Conservation (phyloP, 2,888 invertebrate genomes). For the Aphodius granarius region DNA sequence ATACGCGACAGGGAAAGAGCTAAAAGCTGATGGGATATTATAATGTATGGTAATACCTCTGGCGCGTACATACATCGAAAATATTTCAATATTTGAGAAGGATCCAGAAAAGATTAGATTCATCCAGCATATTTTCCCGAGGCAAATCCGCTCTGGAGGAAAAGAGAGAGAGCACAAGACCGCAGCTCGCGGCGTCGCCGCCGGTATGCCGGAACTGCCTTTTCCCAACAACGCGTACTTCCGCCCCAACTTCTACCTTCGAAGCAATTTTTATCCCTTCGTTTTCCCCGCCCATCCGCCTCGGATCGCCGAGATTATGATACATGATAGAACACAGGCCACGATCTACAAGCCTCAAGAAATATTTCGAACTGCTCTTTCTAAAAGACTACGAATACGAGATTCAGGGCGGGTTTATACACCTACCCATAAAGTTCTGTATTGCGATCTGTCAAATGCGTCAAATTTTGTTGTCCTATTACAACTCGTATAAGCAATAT, state of each 20-base stretch:
- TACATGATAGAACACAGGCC: neutral
- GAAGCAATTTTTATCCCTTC: too few relatives aligned
- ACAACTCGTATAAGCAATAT: too few relatives aligned
- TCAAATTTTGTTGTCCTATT: too few relatives aligned
- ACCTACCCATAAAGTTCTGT: too few relatives aligned
- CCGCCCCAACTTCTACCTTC: neutral
- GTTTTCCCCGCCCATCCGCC: neutral
- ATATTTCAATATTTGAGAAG: neutral
- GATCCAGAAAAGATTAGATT: neutral
- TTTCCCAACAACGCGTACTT: neutral
- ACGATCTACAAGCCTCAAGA: too few relatives aligned
- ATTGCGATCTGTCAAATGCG: too few relatives aligned
- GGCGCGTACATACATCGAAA: neutral
- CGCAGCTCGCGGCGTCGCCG: neutral
- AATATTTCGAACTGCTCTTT: too few relatives aligned
- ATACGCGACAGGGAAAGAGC: neutral
- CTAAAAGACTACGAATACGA: too few relatives aligned
- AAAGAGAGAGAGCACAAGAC: neutral
- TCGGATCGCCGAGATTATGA: neutral
- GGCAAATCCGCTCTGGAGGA: neutral
- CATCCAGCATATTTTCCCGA: neutral
- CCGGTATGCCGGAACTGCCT: neutral
- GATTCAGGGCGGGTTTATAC: too few relatives aligned
- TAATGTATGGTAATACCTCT: neutral
- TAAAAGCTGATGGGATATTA: neutral